These are phyloP conservation scores for Hetaerina titia DNA, from an alignment of 2,888 invertebrate genomes.

Conservation along the genomic window DNA sequence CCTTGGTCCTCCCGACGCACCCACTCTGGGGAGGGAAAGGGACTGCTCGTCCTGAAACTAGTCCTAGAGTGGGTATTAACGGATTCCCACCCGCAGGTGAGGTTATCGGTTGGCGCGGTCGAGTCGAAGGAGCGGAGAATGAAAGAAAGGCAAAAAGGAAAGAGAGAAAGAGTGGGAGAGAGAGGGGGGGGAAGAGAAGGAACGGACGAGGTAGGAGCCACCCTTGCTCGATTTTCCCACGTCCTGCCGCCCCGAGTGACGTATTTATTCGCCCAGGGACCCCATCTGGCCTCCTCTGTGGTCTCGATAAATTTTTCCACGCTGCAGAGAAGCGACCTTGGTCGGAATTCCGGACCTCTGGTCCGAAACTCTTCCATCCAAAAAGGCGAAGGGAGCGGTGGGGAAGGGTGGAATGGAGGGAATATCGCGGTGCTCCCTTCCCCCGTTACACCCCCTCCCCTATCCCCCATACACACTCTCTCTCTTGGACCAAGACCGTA, in stretches of 20 bases:
- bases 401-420: neutral
- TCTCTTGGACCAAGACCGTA: neutral
- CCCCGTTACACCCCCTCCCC: neutral
- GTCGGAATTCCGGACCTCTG: constrained; percentile 12
- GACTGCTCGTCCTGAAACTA: neutral
- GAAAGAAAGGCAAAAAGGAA: too few relatives aligned
- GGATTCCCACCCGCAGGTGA: neutral
- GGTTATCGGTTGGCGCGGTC: neutral
- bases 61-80: neutral
- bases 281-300: constrained; percentile 19
- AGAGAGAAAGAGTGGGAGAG: neutral
- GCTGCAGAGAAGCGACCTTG: constrained; percentile 16
- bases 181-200: neutral
- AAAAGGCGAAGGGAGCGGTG: neutral
- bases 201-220: neutral
- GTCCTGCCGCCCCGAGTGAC: neutral
- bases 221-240: neutral
- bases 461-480: neutral
- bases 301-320: constrained; percentile 33
- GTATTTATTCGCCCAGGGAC: neutral
- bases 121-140: too few relatives aligned
- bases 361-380: neutral
- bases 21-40: neutral
- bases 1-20: neutral
- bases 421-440: neutral